A percentile compares a stretch with the other conserved stretches of the same genome.
Evolutionary conservation across 2,888 invertebrate species (phyloP).

Genomic region (Rhorus exstirpatorius): DNA sequence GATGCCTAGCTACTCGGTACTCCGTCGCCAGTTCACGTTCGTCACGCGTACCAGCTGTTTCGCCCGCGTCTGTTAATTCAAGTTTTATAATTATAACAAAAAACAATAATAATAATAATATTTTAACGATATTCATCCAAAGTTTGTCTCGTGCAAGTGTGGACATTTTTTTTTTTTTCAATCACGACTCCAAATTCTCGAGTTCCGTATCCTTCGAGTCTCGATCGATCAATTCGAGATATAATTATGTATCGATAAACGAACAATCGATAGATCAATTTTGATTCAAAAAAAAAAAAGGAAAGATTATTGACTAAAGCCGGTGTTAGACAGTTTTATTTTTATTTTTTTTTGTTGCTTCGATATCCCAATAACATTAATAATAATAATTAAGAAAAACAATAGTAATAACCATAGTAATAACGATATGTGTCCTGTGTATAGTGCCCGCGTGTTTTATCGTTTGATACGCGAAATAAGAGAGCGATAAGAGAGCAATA

Average conservation of each 20-base stretch:
- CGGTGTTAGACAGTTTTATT: slow-evolving; percentile 7
- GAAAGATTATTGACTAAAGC: slow-evolving; percentile 2
- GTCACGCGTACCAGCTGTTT: slow-evolving; percentile 67
- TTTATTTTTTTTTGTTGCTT: background rate
- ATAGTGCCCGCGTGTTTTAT: too few relatives aligned
- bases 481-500: too few relatives aligned
- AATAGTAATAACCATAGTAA: too few relatives aligned
- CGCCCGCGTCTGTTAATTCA: background rate
- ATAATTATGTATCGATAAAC: background rate
- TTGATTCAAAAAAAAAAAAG: background rate
- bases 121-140: background rate
- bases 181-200: background rate
- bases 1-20: slow-evolving; percentile 41
- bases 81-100: background rate
- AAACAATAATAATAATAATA: background rate
- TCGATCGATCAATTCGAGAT: slow-evolving; percentile 1
- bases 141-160: background rate
- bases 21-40: slow-evolving; percentile 72
- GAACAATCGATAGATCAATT: slow-evolving; percentile 2
- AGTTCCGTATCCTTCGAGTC: background rate
- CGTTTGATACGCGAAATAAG: too few relatives aligned
- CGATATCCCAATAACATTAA: background rate
- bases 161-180: background rate
- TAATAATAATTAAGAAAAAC: too few relatives aligned
- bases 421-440: too few relatives aligned